phyloP scores from a whole-genome alignment of 1,140 invertebrate genomes.

The Lasioglossum baleicum region DNA sequence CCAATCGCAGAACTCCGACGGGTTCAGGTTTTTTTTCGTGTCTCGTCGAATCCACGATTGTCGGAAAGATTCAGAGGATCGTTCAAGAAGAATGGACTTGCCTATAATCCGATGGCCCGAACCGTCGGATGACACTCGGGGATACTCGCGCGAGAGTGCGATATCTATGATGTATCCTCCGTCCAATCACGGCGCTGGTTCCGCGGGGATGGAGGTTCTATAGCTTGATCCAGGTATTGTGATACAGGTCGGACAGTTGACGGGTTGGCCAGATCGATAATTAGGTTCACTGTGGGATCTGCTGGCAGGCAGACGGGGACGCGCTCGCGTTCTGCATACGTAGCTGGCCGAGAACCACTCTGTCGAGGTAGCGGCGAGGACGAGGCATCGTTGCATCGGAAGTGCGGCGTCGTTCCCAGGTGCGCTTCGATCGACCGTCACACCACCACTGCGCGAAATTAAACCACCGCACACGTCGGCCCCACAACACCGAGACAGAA shows the following conservation, averaged over 20 bases:
- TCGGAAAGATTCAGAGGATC: too few relatives aligned
- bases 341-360: not conserved
- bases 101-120: too few relatives aligned
- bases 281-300: slow-evolving; percentile 7
- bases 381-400: slow-evolving; percentile 27
- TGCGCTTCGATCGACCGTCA: slow-evolving; percentile 64
- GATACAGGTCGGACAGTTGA: not conserved
- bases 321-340: slow-evolving; percentile 3
- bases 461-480: slow-evolving; percentile 13
- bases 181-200: not conserved
- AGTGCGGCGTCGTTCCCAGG: slow-evolving; percentile 1
- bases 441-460: slow-evolving; percentile 55
- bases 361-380: slow-evolving; percentile 8
- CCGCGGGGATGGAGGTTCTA: not conserved
- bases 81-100: too few relatives aligned
- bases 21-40: too few relatives aligned
- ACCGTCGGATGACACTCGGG: too few relatives aligned
- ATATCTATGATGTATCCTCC: not conserved
- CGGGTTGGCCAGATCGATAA: not conserved
- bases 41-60: too few relatives aligned
- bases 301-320: slow-evolving; percentile 29
- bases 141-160: too few relatives aligned
- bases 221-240: not conserved
- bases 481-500: slow-evolving; percentile 19
- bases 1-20: too few relatives aligned